A percentile compares a stretch with the other conserved stretches of the same genome.
phyloP scores from a whole-genome alignment of 1,140 invertebrate species.

The Scaptomyza graminum region DNA sequence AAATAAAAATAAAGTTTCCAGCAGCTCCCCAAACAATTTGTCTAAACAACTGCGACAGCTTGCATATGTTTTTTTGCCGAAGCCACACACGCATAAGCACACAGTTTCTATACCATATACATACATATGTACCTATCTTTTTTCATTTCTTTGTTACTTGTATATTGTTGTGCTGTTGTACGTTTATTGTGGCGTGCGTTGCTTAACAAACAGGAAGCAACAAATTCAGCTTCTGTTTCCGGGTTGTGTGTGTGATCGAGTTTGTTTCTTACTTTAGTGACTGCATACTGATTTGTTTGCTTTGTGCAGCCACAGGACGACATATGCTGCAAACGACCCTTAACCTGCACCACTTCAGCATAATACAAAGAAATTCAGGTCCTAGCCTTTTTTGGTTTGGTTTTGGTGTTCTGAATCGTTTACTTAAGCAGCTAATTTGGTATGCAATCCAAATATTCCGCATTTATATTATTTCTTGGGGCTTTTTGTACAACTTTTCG shows the following conservation, averaged over 20 bases:
- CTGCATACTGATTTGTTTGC: slow-evolving; percentile 82
- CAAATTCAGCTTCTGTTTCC: slow-evolving; percentile 82
- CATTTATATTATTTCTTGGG: slow-evolving; percentile 73
- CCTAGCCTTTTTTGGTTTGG: slow-evolving; percentile 2
- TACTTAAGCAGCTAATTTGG: slow-evolving; percentile 64
- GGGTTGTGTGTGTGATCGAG: slow-evolving; percentile 26
- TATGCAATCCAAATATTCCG: slow-evolving; percentile 72
- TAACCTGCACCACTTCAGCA: slow-evolving; percentile 64
- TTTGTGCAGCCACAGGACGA: slow-evolving; percentile 74
- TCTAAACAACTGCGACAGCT: slow-evolving; percentile 83
- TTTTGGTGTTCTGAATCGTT: slow-evolving; percentile 5
- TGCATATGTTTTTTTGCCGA: slow-evolving; percentile 73
- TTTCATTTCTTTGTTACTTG: slow-evolving; percentile 11
- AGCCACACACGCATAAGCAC: slow-evolving; percentile 31
- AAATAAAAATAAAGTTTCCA: slow-evolving; percentile 11
- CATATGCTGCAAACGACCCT: slow-evolving; percentile 77
- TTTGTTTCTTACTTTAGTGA: slow-evolving; percentile 69
- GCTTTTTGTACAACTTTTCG: slow-evolving; percentile 49
- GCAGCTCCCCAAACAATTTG: slow-evolving; percentile 70
- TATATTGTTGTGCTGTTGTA: slow-evolving; percentile 34
- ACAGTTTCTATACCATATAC: neutral
- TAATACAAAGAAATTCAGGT: slow-evolving; percentile 18
- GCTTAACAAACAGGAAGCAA: slow-evolving; percentile 82
- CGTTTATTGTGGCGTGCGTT: slow-evolving; percentile 75
- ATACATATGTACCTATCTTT: neutral